Conservation (phyloP, 2,113 vertebrate genomes). For the Ceyx melanurus region DNA sequence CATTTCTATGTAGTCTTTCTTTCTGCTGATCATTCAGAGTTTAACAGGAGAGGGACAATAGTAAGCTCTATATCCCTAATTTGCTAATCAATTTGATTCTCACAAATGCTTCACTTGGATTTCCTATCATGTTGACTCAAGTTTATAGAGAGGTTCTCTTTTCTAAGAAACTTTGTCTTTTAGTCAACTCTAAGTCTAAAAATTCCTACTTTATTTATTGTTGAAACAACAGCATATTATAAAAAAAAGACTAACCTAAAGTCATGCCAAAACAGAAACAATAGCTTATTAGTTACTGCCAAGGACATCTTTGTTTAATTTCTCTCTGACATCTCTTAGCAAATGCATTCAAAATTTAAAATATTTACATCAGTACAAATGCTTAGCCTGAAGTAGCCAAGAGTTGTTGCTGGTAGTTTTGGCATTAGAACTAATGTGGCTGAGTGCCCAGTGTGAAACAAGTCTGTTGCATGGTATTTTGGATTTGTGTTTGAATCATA, state of each 20-base stretch:
- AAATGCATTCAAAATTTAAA: slow-evolving; percentile 30
- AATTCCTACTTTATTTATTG: not conserved
- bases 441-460: not conserved
- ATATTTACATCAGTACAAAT: not conserved
- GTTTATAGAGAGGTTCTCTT: not conserved
- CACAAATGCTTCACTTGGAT: not conserved
- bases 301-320: slow-evolving; percentile 19
- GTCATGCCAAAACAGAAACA: not conserved
- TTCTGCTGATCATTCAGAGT: not conserved
- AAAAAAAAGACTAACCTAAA: slow-evolving; percentile 6
- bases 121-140: not conserved
- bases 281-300: not conserved
- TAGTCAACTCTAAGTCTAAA: not conserved
- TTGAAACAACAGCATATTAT: not conserved
- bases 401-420: not conserved
- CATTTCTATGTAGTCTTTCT: not conserved
- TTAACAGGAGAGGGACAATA: not conserved
- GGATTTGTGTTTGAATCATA: not conserved
- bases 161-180: not conserved
- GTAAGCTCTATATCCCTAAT: not conserved
- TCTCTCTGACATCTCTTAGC: not conserved
- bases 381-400: not conserved
- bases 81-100: not conserved
- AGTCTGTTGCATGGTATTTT: not conserved
- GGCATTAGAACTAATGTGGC: not conserved